These are phyloP conservation scores for Nematolebias whitei DNA, from an alignment of 2,113 vertebrate species.

Conservation along the genomic window DNA sequence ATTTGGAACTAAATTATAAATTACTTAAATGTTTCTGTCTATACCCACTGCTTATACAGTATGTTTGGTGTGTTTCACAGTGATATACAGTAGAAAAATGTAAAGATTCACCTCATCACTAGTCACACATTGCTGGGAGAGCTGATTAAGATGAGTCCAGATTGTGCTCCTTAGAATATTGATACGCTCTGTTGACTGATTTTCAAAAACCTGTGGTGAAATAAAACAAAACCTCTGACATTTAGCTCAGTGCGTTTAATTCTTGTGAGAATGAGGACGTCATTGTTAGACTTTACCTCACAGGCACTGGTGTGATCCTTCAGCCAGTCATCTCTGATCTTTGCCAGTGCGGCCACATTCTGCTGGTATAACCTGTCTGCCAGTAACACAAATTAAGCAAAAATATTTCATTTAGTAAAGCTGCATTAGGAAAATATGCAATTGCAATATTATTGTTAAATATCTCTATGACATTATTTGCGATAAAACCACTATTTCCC, in stretches of 20 bases:
- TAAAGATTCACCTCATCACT: constrained; percentile 84
- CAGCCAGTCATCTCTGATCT: constrained; percentile 88
- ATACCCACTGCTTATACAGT: background rate
- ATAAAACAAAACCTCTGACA: background rate
- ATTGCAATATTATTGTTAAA: background rate
- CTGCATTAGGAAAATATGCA: background rate
- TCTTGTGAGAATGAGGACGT: too few species aligned
- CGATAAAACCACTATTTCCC: background rate
- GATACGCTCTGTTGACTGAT: constrained; percentile 88
- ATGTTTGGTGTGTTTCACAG: background rate
- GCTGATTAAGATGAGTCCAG: constrained; percentile 94
- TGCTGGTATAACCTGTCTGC: constrained; percentile 86
- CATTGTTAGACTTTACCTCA: constrained; percentile 78
- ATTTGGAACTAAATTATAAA: background rate
- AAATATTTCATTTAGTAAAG: background rate
- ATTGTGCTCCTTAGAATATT: constrained; percentile 86
- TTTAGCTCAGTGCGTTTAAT: background rate
- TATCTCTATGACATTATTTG: background rate
- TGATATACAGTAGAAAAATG: background rate
- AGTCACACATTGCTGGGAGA: constrained; percentile 90
- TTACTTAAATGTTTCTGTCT: too few species aligned
- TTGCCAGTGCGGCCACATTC: constrained; percentile 80
- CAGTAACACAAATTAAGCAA: constrained; percentile 13
- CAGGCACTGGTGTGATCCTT: constrained; percentile 88
- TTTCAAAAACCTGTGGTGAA: constrained; percentile 84